Evolutionary conservation across 2,888 invertebrate genomes (phyloP).

Genomic region (Lepidochitona cinerea): DNA sequence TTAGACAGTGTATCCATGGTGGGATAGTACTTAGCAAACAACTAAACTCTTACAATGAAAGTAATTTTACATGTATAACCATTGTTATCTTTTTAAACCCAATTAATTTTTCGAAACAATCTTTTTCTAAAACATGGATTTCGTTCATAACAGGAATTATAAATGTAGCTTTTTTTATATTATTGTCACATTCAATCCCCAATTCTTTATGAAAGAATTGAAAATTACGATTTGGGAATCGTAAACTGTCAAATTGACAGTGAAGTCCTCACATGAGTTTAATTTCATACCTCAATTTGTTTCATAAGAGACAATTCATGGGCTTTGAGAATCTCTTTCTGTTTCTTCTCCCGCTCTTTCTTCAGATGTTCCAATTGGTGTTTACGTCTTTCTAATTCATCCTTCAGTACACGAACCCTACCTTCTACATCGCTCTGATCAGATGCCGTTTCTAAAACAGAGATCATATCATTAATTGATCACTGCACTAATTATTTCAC

Average conservation of each 20-base stretch:
- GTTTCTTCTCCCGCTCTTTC: constrained; percentile 71
- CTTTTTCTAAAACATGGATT: no score
- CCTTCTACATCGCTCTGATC: constrained; percentile 74
- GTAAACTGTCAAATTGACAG: not conserved
- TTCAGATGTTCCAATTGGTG: constrained; percentile 72
- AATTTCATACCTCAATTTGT: constrained; percentile 71
- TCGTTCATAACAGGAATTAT: no score
- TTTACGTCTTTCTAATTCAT: constrained; percentile 72
- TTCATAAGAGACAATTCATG: constrained; percentile 73
- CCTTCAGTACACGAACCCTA: constrained; percentile 72
- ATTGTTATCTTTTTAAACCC: no score
- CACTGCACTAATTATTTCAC: no score
- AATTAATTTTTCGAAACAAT: not conserved
- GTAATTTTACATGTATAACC: no score
- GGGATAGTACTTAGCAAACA: no score
- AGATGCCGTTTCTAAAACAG: constrained; percentile 70
- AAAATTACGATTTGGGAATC: no score
- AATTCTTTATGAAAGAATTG: no score
- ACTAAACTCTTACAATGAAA: no score
- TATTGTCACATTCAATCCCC: not conserved
- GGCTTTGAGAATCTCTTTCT: constrained; percentile 72
- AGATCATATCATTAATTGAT: no score
- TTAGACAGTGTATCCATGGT: no score
- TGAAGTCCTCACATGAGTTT: not conserved
- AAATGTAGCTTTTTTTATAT: not conserved